Evolutionary conservation across 2,797 vertebrate species (phyloP), one percentile per base, ranked within the genome.

Genomic region (Acipenser transmontanus): DNA sequence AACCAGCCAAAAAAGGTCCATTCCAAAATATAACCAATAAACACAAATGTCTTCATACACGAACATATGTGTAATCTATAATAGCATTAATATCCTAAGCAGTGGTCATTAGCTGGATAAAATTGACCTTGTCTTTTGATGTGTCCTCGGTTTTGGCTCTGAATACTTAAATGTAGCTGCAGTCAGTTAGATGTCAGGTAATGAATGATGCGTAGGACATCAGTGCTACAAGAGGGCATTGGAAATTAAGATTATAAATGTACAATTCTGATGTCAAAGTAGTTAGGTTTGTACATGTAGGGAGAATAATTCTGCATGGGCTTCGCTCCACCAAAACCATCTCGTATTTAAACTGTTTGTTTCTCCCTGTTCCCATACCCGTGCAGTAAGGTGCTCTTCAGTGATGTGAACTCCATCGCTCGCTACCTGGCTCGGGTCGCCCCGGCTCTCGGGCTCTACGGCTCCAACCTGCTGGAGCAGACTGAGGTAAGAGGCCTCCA

Each of bases 341-440:
- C 12, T 56, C 11, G 7, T 2, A 50, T 1, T 48, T 49, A 59
- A 13, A 1, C 8, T 7, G 10, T 14, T 20, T n/a, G 4, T 1
- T 1, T 13, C 17, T 4, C 1, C n/a, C 51, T 52, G 51, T 12
- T 52, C 51, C 51, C 34, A 34, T 34, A 34, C 34, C 34, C 34
- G 34, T 34, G 34, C 34, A 34, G 34, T 34, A 34, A 34, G 34
- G 78, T 95, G 81, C 86, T 88, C 0, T 98, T 99, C 85, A 94
- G 71, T 0, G 93, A 98, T 8, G 72, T 83, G 56, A 97, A 95
- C 87, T 97, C 96, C 60, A 99, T 99, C 79, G 82, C 88, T 59
- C 95, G 97, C 52, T 99, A 96, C 76, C 80, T 99, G 84, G 97
- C 94, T 64, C 87, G 95, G 51, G 84, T 92, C 70, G 92, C 93